phyloP scores from a whole-genome alignment of 1,140 invertebrate species.

The Scaptomyza pallida region DNA sequence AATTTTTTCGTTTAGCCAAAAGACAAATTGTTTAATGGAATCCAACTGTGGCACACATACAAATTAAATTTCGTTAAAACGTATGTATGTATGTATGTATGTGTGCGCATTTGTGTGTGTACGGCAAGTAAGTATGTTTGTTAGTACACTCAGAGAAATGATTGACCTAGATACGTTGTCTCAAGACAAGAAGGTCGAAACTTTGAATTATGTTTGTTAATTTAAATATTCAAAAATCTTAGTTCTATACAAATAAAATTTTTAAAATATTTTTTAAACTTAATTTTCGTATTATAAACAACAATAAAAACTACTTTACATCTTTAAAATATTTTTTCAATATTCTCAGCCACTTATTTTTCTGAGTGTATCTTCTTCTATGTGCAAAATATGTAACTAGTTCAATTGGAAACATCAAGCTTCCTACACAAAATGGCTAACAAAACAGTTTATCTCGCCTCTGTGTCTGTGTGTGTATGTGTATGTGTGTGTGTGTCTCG shows the following conservation, averaged over 20 bases:
- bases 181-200: too few species aligned
- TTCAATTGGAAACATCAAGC: constrained; percentile 78
- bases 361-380: constrained; percentile 18
- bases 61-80: constrained; percentile 23
- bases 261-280: too few species aligned
- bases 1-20: neutral
- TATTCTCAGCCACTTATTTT: constrained; percentile 1
- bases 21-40: constrained; percentile 2
- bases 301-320: neutral
- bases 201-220: too few species aligned
- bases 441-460: constrained; percentile 54
- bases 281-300: too few species aligned
- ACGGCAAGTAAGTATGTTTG: constrained; percentile 5
- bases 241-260: neutral
- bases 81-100: constrained; percentile 37
- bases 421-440: constrained; percentile 56
- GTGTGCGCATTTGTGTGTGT: constrained; percentile 27
- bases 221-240: neutral
- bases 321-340: neutral
- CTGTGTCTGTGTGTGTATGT: constrained; percentile 19
- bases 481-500: constrained; percentile 19
- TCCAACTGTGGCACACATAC: constrained; percentile 39
- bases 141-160: constrained; percentile 8
- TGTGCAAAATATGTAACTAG: constrained; percentile 66
- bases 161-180: too few species aligned